Percentiles rank a stretch among this genome's conserved stretches.
Evolutionary conservation across 2,113 vertebrate species (phyloP).

Genomic region (Sylvia atricapilla): DNA sequence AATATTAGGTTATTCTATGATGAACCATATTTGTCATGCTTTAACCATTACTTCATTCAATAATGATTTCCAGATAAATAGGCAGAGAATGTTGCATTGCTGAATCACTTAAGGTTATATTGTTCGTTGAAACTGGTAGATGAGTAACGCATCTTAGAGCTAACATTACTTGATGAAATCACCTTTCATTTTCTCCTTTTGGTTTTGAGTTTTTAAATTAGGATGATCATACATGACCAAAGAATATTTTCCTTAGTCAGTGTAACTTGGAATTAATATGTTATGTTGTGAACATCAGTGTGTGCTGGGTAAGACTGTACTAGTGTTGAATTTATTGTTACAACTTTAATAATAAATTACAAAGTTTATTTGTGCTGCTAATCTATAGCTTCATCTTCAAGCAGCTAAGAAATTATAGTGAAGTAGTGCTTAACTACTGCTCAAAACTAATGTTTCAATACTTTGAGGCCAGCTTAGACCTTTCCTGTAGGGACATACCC

Average conservation of each 20-base stretch:
- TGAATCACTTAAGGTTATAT: background rate
- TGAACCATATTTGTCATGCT: background rate
- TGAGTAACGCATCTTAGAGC: background rate
- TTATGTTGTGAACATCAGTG: accelerated
- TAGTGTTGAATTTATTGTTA: background rate
- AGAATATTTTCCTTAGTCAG: background rate
- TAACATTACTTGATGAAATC: background rate
- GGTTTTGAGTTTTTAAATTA: background rate
- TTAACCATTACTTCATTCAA: background rate
- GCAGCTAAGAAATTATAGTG: background rate
- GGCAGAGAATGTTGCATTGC: background rate
- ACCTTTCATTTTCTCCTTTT: background rate
- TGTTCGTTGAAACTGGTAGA: background rate
- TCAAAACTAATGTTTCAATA: background rate
- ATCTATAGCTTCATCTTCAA: background rate
- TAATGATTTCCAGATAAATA: background rate
- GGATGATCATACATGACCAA: background rate
- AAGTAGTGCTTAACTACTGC: background rate
- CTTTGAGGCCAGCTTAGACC: background rate
- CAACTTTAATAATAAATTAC: background rate
- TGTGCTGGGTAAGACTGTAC: background rate
- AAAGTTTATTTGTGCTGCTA: background rate
- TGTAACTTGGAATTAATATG: background rate
- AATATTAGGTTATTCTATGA: background rate
- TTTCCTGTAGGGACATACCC: background rate